Percentiles rank a stretch among this genome's conserved stretches.
Conservation (phyloP, 2,888 invertebrate species). For the Erebia ligea region DNA sequence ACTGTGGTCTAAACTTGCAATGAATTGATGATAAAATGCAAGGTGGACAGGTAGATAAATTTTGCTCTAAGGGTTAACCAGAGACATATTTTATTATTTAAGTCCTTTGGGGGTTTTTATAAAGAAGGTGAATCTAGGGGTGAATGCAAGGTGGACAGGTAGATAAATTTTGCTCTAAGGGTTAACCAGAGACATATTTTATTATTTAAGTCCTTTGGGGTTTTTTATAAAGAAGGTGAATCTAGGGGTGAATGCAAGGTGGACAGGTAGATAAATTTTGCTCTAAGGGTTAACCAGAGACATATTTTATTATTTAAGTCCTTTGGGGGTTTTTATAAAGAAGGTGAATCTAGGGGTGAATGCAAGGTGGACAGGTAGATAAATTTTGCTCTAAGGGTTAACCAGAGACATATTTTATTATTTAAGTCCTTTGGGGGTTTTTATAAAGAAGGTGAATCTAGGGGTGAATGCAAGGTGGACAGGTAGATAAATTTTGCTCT, state of each 20-base stretch:
- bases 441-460: neutral
- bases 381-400: neutral
- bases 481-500: too few relatives aligned
- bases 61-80: too few relatives aligned
- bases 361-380: neutral
- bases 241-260: neutral
- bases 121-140: neutral
- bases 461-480: too few relatives aligned
- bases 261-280: neutral
- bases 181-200: too few relatives aligned
- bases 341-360: neutral
- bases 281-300: too few relatives aligned
- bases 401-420: too few relatives aligned
- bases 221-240: neutral
- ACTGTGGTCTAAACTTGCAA: neutral
- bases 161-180: neutral
- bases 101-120: neutral
- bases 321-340: neutral
- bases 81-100: too few relatives aligned
- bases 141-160: neutral
- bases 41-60: neutral
- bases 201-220: too few relatives aligned
- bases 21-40: conserved; percentile 1
- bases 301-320: too few relatives aligned
- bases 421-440: too few relatives aligned